Conservation (phyloP, 2,888 invertebrate genomes). For the Tetanocera ferruginea region DNA sequence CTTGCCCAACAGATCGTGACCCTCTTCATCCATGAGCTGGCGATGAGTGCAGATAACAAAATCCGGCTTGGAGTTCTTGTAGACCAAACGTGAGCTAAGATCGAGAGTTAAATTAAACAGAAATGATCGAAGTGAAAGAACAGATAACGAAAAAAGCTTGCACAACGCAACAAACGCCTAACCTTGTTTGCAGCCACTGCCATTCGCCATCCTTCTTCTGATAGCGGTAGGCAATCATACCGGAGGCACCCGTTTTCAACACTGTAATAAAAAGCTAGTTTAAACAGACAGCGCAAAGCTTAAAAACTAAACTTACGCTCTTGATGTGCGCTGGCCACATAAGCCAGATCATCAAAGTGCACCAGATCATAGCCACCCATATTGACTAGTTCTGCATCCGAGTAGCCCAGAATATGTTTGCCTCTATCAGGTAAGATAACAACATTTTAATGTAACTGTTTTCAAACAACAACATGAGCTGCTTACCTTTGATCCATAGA, state of each 20-base stretch:
- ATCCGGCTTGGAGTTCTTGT: conserved; percentile 99
- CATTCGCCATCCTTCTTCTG: conserved; percentile 94
- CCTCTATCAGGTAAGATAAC: conserved; percentile 74
- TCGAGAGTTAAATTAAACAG: neutral
- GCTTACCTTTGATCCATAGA: conserved; percentile 94
- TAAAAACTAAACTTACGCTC: conserved; percentile 83
- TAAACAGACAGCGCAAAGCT: neutral
- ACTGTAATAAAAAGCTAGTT: conserved; percentile 74
- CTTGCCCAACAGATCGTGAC: conserved; percentile 95
- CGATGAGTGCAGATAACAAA: conserved; percentile 99
- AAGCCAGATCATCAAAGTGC: conserved; percentile 97
- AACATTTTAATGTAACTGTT: neutral
- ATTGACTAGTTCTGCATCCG: conserved; percentile 90
- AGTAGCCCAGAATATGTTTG: conserved; percentile 93
- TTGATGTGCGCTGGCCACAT: conserved; percentile 98
- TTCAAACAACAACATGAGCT: neutral
- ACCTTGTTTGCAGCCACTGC: conserved; percentile 97
- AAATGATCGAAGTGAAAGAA: neutral
- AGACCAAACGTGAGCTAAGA: conserved; percentile 89
- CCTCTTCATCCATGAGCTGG: conserved; percentile 99
- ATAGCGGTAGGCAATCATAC: conserved; percentile 98
- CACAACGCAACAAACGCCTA: neutral
- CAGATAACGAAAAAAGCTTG: neutral
- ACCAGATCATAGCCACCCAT: conserved; percentile 98
- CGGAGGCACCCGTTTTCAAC: conserved; percentile 98